Base-by-base conservation (phyloP, 2,797 vertebrate species). In the Acipenser transmontanus region DNA sequence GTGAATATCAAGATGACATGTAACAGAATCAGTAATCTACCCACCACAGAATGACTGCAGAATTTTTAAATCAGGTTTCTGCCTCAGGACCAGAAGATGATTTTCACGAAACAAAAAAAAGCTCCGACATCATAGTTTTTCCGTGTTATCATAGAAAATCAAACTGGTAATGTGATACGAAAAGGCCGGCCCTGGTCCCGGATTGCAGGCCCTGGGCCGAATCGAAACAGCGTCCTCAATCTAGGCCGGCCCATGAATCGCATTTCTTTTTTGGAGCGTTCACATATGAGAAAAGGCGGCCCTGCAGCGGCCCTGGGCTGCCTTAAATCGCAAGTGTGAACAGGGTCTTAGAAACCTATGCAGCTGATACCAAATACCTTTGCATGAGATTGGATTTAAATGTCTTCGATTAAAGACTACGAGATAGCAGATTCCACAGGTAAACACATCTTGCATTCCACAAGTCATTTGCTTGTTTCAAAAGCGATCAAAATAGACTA, bases 1-100 rank as follows among this genome's bases (percentile, higher is more conserved):
- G 85, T 85, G 80, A 84, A 65, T 47, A 67, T 52, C 51, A 72
- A 77, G 67, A 59, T 49, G 52, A 63, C n/a, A 12, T 68, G 48
- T 48, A 65, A 59, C 57, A 83, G 80, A 84, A 85, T 77, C 62
- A 48, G 61, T 48, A 63, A 69, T 64, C 74, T 73, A 72, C 74
- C 69, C 67, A 14, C 73, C 68, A 72, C 65, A 67, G 68, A 50
- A 78, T 77, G 74, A 52, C 34, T 68, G 65, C 49, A 67, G 71
- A 79, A 80, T 48, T 74, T 74, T 9, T 9, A 54, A 54, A n/a
- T 72, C 73, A 47, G 60, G 60, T 7, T 8, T 61, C 14, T 61
- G 60, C 60, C 9, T 7, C 60, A 34, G 47, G 47, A 7, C 34
- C 7, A 61, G 11, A 3, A 17, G 20, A 34, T 10, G 17, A 20